phyloP scores from a whole-genome alignment of 2,888 invertebrate genomes.

The Caenorhabditis japonica region DNA sequence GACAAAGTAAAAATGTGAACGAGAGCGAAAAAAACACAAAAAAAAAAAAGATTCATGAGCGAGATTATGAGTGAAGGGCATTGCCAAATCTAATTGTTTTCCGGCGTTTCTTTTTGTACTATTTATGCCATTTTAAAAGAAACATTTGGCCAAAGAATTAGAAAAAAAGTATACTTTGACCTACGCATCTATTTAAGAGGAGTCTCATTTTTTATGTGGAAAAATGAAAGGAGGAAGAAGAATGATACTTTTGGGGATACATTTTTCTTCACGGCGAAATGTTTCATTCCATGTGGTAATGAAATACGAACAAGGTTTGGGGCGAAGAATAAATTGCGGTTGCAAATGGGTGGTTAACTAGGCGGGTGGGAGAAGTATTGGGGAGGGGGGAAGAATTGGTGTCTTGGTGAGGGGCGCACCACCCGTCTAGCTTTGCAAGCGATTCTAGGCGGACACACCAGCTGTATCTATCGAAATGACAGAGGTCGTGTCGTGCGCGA shows the following conservation, averaged over 20 bases:
- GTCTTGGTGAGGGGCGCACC: constrained; percentile 32
- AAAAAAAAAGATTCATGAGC: constrained; percentile 13
- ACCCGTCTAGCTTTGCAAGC: neutral
- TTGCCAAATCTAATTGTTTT: constrained; percentile 34
- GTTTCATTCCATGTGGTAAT: too few relatives aligned
- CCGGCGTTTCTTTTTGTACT: constrained; percentile 7
- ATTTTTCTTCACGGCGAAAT: too few relatives aligned
- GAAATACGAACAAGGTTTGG: too few relatives aligned
- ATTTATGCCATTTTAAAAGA: neutral
- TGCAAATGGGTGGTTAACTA: neutral
- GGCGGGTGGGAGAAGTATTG: neutral
- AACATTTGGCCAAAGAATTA: too few relatives aligned
- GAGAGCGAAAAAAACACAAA: too few relatives aligned
- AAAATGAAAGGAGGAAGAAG: too few relatives aligned
- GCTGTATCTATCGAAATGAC: constrained; percentile 26
- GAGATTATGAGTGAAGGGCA: constrained; percentile 28
- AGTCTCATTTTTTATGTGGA: constrained; percentile 5
- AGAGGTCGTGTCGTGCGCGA: constrained; percentile 25
- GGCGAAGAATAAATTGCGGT: too few relatives aligned
- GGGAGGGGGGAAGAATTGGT: neutral
- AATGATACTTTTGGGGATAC: too few relatives aligned
- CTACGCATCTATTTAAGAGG: too few relatives aligned
- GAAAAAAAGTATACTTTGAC: too few relatives aligned
- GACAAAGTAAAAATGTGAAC: too few relatives aligned
- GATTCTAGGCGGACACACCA: constrained; percentile 17